Conservation (phyloP, 2,888 invertebrate species). For the Cabera pusaria region DNA sequence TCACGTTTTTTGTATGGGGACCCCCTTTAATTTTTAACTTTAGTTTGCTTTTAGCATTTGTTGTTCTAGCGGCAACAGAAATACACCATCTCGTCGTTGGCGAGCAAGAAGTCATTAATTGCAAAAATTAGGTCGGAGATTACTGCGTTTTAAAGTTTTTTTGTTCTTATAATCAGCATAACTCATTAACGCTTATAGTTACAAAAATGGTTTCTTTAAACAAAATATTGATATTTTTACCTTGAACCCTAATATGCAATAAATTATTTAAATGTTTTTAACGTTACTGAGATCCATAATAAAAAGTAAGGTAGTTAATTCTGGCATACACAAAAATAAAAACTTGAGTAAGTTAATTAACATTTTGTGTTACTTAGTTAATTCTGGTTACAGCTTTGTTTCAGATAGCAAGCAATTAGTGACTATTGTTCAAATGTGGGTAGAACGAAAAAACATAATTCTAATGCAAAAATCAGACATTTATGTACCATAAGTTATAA, state of each 20-base stretch:
- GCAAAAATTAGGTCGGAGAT: constrained; percentile 1
- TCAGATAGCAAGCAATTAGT: constrained; percentile 1
- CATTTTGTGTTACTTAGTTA: constrained; percentile 1
- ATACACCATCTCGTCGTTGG: no score
- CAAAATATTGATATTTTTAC: constrained; percentile 1
- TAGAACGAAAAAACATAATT: constrained; percentile 1
- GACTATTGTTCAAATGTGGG: constrained; percentile 1
- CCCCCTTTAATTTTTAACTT: no score
- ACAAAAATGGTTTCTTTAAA: constrained; percentile 1
- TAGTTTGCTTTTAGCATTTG: no score
- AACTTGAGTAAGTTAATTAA: not conserved
- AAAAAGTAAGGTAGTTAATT: not conserved
- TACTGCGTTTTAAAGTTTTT: constrained; percentile 1
- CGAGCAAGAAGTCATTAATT: constrained; percentile 1
- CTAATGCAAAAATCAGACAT: not conserved
- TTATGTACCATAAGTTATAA: not conserved
- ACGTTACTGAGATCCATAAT: not conserved
- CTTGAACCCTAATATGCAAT: not conserved
- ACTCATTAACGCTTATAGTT: not conserved
- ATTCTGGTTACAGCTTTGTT: constrained; percentile 1
- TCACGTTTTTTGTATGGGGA: no score
- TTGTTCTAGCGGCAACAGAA: no score
- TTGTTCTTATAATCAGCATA: constrained; percentile 1
- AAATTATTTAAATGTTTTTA: not conserved
- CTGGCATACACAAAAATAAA: not conserved